Evolutionary conservation across 64 coral and sea anemone genomes (phyloP), one percentile per base, ranked within the genome.

Genomic region (Pachyseris speciosa): DNA sequence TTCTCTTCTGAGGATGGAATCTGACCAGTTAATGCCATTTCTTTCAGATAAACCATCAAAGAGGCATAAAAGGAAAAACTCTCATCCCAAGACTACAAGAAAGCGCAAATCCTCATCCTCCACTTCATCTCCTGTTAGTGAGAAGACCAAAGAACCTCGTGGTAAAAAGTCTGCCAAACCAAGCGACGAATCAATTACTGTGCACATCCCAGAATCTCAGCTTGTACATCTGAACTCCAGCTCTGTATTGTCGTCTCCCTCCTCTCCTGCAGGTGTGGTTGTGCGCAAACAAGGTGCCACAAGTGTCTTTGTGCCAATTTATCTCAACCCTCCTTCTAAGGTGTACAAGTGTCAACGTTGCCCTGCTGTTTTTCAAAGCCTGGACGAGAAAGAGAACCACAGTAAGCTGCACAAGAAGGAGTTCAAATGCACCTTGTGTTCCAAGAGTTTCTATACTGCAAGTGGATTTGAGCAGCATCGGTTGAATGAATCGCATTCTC

Each of bases 261-360:
- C 83, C 8, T 19, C 67, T 4, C 40, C 67, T 8, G 9, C 24
- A 4, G 72, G 64, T 3, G 61, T 32, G 12, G 88, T 17, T 12
- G 64, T 84, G 37, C 86, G 94, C 33, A 96, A 96, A 45, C 94
- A 96, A 45, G 94, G 78, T 25, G 94, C 94, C 3, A 96, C 94
- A 3, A 96, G 90, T 48, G 94, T 96, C 0, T 96, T 96, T 85
- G 94, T 96, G 4, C 94, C 94, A 20, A 96, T 96, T 5, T 96
- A 96, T 55, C 57, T 96, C 6, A 94, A 51, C 17, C 88, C 45
- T 9, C 39, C 90, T 32, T 72, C 90, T 0, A 94, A 95, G 29
- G 75, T 67, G 0, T 98, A 86, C 79, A 89, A 89, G 69, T 98
- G 96, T 90, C 87, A 86, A 5, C 94, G 92, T 4, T 98, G 96